phyloP scores from a whole-genome alignment of 2,888 invertebrate species.

The Orthosia incerta region DNA sequence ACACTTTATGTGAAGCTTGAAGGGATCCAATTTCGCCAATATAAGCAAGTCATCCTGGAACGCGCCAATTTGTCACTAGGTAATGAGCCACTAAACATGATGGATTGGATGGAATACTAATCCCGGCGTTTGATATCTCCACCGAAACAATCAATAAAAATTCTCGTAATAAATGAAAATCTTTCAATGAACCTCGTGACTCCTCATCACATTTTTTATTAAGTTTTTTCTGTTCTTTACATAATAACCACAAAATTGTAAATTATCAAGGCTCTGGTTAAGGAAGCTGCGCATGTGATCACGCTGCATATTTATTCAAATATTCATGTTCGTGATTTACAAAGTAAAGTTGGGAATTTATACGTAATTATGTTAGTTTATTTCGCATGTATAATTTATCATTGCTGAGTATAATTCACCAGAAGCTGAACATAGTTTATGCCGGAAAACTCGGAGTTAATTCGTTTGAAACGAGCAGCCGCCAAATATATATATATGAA shows the following conservation, averaged over 20 bases:
- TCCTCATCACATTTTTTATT: conserved; percentile 46
- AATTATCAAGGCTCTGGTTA: conserved; percentile 70
- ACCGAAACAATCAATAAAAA: conserved; percentile 40
- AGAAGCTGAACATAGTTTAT: conserved; percentile 66
- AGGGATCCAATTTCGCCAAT: conserved; percentile 64
- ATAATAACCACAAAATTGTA: conserved; percentile 62
- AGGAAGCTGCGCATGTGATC: conserved; percentile 71
- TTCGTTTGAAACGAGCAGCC: conserved; percentile 51
- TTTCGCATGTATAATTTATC: conserved; percentile 63
- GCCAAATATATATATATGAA: conserved; percentile 40
- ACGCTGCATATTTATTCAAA: conserved; percentile 69
- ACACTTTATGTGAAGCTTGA: conserved; percentile 20
- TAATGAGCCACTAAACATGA: conserved; percentile 77
- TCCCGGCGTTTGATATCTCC: conserved; percentile 40
- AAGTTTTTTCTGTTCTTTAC: conserved; percentile 49
- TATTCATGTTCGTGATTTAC: conserved; percentile 72
- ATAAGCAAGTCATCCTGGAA: conserved; percentile 45
- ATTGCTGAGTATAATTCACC: conserved; percentile 63
- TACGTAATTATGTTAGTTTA: conserved; percentile 63
- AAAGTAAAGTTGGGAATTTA: conserved; percentile 65
- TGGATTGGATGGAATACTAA: conserved; percentile 71
- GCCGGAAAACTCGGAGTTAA: conserved; percentile 66
- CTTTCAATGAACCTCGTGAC: conserved; percentile 67
- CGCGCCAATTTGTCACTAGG: conserved; percentile 72
- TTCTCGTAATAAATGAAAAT: conserved; percentile 57